Evolutionary conservation across 2,113 vertebrate species (phyloP), one percentile per base, ranked within the genome.

Genomic region (Egretta garzetta): DNA sequence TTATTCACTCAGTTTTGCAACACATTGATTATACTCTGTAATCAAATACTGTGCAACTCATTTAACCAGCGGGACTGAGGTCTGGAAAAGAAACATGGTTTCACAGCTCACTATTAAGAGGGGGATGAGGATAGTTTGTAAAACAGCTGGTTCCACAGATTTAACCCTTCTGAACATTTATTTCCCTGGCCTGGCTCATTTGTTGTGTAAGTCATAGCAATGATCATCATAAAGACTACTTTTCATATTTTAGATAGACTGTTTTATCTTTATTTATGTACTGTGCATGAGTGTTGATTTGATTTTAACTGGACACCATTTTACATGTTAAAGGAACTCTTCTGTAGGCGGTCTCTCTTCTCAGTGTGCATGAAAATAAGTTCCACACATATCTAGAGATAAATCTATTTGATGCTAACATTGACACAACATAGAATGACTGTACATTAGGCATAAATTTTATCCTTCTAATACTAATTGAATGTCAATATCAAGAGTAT

Each of bases 1-100:
- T 97, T 96, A 97, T 96, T 96, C 93, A 96, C 86, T 94, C 71
- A 70, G 68, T 93, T 92, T 94, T 88, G 66, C 90, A 96, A 91
- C 68, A 90, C 12, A 14, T 93, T 94, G 90, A 93, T 96, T 97
- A 86, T 71, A 87, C 23, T 82, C 55, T 90, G 64, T 94, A 96
- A 96, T 96, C 96, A 95, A 96, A 93, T 91, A 71, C n/a, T 35
- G 14, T 70, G 82, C 39, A 96, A 91, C 28, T 88, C 64, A 79
- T 93, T 89, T 92, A 88, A 75, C 81, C 75, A 72, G 45, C 19
- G 19, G 55, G 75, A 76, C 35, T 75, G 64, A 87, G 63, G n/a
- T 72, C 74, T 80, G n/a, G 39, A 90, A 91, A 89, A 50, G 77
- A 90, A 94, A 84, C 24, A 66, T 8, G 20, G 45, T 73, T 88